Conservation (phyloP, 2,888 invertebrate species). For the Seladonia tumulorum region DNA sequence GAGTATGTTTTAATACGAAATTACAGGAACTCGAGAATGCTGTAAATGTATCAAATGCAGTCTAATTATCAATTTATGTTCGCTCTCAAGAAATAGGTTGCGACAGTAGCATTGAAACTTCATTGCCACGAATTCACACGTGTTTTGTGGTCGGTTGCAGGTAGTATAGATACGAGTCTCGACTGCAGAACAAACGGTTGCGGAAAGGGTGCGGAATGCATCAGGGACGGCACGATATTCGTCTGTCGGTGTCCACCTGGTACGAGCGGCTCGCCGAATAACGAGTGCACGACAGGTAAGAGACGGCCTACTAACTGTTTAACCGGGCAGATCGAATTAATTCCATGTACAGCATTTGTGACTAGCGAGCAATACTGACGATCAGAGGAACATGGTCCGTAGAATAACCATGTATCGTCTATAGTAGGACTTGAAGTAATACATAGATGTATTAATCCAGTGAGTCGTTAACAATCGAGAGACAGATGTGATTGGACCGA, state of each 20-base stretch:
- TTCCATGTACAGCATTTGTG: conserved; percentile 83
- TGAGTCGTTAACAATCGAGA: conserved; percentile 82
- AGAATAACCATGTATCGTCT: conserved; percentile 81
- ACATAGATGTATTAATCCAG: conserved; percentile 79
- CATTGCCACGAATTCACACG: not conserved
- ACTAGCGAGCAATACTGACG: conserved; percentile 81
- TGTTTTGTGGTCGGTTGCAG: conserved; percentile 57
- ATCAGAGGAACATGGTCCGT: conserved; percentile 78
- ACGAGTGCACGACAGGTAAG: conserved; percentile 89
- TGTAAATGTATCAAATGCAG: no score
- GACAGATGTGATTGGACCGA: conserved; percentile 84
- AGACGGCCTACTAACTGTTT: conserved; percentile 76
- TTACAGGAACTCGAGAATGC: not conserved
- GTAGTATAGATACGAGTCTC: conserved; percentile 76
- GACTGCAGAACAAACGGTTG: conserved; percentile 95
- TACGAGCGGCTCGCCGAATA: conserved; percentile 89
- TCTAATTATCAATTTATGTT: not conserved
- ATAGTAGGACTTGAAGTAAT: conserved; percentile 78
- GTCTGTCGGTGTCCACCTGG: conserved; percentile 92
- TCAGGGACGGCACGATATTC: conserved; percentile 93
- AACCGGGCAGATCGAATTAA: conserved; percentile 76
- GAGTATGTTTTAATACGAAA: no score
- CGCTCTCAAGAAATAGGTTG: not conserved
- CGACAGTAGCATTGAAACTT: not conserved
- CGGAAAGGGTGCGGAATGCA: conserved; percentile 93